phyloP scores from a whole-genome alignment of 1,140 invertebrate genomes.

The Macrobrachium nipponense region DNA sequence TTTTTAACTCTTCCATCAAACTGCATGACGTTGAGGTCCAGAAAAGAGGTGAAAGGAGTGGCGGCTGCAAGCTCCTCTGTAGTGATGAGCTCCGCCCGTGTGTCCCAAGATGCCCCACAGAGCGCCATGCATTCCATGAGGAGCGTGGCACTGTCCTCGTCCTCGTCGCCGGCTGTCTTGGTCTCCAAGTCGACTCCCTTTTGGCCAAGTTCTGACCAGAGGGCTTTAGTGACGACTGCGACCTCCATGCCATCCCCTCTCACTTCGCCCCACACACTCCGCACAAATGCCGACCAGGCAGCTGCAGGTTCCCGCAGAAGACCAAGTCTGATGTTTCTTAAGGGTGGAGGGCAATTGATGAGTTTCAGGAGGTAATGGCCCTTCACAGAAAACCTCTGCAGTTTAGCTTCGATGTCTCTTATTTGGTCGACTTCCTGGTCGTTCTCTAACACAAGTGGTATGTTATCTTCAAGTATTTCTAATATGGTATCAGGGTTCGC shows the following conservation, averaged over 20 bases:
- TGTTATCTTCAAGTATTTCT: constrained; percentile 3
- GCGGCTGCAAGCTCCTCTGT: constrained; percentile 41
- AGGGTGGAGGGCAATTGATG: not conserved
- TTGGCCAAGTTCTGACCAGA: constrained; percentile 12
- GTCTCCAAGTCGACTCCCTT: constrained; percentile 39
- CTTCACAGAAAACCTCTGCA: constrained; percentile 8
- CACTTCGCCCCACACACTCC: constrained; percentile 38
- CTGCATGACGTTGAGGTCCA: constrained; percentile 45
- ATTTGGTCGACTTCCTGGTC: constrained; percentile 21
- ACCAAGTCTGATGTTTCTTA: constrained; percentile 33
- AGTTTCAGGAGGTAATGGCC: constrained; percentile 35
- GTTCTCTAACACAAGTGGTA: not conserved
- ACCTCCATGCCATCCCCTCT: constrained; percentile 23
- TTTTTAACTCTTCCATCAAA: constrained; percentile 35
- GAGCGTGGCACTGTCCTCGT: constrained; percentile 39
- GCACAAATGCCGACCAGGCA: constrained; percentile 36
- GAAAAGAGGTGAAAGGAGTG: constrained; percentile 18
- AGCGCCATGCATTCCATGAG: constrained; percentile 43
- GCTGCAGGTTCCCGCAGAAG: constrained; percentile 42
- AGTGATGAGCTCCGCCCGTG: constrained; percentile 28
- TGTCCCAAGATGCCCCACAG: constrained; percentile 39
- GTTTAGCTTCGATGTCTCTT: constrained; percentile 6
- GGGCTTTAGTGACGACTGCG: constrained; percentile 27
- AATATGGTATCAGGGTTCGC: constrained; percentile 18
- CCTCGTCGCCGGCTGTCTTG: constrained; percentile 27